Base-by-base conservation (phyloP, 2,888 invertebrate genomes). In the Nasonovia ribisnigri region DNA sequence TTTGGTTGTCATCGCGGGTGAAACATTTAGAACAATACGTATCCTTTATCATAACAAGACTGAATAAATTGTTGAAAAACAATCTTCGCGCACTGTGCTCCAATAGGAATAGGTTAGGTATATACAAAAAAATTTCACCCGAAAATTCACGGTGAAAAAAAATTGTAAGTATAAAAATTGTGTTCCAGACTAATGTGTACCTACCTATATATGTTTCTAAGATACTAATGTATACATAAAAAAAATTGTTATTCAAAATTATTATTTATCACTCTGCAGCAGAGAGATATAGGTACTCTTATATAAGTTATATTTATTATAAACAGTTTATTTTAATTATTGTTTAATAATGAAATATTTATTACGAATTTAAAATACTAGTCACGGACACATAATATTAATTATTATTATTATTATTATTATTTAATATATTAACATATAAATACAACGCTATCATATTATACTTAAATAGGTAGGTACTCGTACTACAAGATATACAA, bases 21-120 rank as follows among this genome's bases (percentile, higher is more conserved):
- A 77, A 92, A 87, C 92, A 67, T 92, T 92, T 92, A 92, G 87
- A 77, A 77, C 51, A 36, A 87, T 57, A 86, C 91, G 57, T 36
- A 77, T 77, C 46, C 57, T 91, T 91, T 57, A 86, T 57, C 57
- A 86, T 91, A 88, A 91, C 60, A 88, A 43, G 60, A 57, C 10
- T 20, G 57, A n/a, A 26, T 46, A 51, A n/a, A 84, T 43, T 84
- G 91, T 91, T 57, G 84, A 29, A 84, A 91, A 91, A 91, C 54
- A 91, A 91, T 91, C 10, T 84, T 1, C 91, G 51, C 10, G 51
- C 16, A n/a, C 5, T n/a, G 84, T 29, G 84, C 29, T 36, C 57
- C 91, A 16, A 51, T 51, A 84, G 29, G 24, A 29, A 54, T 51
- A 42, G 0, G 10, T 46, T 51, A 3, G 3, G 16, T 51, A 54